Evolutionary conservation across 2,797 vertebrate species (phyloP), one percentile per base, ranked within the genome.

Genomic region (Eospalax fontanierii): DNA sequence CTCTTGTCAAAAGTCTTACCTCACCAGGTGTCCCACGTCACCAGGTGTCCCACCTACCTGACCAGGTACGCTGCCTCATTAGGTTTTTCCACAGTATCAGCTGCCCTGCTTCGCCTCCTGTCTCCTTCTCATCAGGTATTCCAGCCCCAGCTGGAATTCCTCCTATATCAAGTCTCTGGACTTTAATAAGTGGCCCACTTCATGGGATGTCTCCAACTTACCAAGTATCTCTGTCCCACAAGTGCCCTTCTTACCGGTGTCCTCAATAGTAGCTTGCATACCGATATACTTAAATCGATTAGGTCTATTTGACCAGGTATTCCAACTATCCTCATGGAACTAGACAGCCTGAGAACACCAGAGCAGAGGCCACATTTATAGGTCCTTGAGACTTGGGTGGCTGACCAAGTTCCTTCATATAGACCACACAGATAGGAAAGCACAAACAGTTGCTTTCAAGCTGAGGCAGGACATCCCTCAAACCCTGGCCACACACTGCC

Each of bases 311-410:
- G 18, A 24, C 21, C 43, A 46, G 3, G 7, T 50, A 43, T 7
- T 50, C 28, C 50, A 90, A 7, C 30, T 59, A 16, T 54, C 16
- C 30, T 33, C 46, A 19, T 30, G 26, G 30, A 87, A 68, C 10
- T 9, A 61, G 11, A 18, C 14, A 6, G 24, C 57, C 40, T 0
- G 74, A 73, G 79, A 86, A 57, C 28, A 50, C 7, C 33, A 8
- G 22, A 1, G 11, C 28, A 19, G 63, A 61, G 8, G 50, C 21
- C 21, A 2, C 1, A 26, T 68, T 4, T 11, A 0, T n/a, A 73
- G 2, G 15, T 50, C 30, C 14, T 43, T 66, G 24, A n/a, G n/a
- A n/a, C 30, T 0, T 50, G 6, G 1, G 28, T 4, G 2, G 61
- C 68, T 88, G 24, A 15, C 74, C 21, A 14, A 26, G 33, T 30